Conservation (phyloP, 2,113 vertebrate genomes). For the Pavo muticus region DNA sequence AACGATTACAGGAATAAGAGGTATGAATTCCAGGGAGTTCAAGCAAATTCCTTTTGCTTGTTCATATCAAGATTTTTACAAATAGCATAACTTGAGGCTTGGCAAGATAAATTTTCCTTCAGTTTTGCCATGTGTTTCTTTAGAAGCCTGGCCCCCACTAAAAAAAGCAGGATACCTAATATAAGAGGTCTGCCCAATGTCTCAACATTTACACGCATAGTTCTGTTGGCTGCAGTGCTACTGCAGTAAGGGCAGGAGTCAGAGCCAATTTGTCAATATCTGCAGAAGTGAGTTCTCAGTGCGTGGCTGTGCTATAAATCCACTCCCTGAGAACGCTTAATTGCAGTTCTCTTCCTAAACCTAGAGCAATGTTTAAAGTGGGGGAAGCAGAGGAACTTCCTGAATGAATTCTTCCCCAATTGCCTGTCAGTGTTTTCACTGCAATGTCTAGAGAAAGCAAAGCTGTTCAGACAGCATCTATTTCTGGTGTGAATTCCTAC, state of each 20-base stretch:
- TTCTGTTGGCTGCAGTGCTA: conserved; percentile 60
- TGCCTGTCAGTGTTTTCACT: conserved; percentile 36
- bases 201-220: background rate
- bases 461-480: conserved; percentile 23
- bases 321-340: conserved; percentile 16
- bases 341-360: conserved; percentile 38
- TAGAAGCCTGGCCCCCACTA: background rate
- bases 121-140: conserved; percentile 39
- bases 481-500: conserved; percentile 61
- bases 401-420: background rate
- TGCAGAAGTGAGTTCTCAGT: conserved; percentile 32
- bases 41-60: conserved; percentile 51
- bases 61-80: conserved; percentile 52
- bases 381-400: conserved; percentile 17
- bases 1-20: conserved; percentile 8
- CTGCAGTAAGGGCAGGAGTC: conserved; percentile 50
- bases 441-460: conserved; percentile 56
- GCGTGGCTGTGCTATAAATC: conserved; percentile 4
- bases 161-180: conserved; percentile 17
- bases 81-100: background rate
- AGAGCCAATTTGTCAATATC: background rate
- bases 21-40: conserved; percentile 54
- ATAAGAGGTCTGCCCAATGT: conserved; percentile 10
- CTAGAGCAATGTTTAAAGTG: background rate
- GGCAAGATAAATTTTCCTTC: conserved; percentile 46